phyloP scores from a whole-genome alignment of 1,140 invertebrate genomes.

The Lanistes nyassanus region DNA sequence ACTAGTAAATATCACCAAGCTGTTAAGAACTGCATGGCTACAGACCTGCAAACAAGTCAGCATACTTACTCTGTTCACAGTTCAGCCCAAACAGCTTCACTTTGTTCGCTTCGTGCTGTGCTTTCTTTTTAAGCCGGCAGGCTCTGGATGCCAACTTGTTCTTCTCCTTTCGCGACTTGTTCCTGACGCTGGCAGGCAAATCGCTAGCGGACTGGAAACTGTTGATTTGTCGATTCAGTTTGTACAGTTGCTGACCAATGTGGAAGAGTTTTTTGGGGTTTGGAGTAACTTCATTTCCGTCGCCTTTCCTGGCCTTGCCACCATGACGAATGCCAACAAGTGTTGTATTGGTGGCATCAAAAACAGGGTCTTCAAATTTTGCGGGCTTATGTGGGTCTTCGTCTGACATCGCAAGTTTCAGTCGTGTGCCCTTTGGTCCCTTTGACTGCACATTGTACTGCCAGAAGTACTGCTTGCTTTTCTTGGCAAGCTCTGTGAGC shows the following conservation, averaged over 20 bases:
- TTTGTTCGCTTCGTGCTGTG: conserved; percentile 68
- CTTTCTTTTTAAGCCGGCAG: conserved; percentile 76
- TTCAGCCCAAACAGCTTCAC: conserved; percentile 93
- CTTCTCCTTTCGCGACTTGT: conserved; percentile 95
- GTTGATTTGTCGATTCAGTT: conserved; percentile 91
- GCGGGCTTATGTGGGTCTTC: conserved; percentile 94
- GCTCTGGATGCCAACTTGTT: conserved; percentile 97
- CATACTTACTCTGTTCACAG: conserved; percentile 88
- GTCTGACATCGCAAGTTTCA: conserved; percentile 65
- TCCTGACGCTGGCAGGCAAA: conserved; percentile 77
- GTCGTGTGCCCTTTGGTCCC: conserved; percentile 83
- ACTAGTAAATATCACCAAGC: too few species aligned
- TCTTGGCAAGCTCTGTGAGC: conserved; percentile 76
- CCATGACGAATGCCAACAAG: conserved; percentile 69
- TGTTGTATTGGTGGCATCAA: conserved; percentile 50
- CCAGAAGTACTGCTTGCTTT: conserved; percentile 83
- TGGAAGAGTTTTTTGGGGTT: conserved; percentile 90
- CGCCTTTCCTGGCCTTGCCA: conserved; percentile 94
- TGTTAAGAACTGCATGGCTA: too few species aligned
- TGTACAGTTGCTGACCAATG: conserved; percentile 93
- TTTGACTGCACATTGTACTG: conserved; percentile 99
- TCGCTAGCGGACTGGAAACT: conserved; percentile 96
- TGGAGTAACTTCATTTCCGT: conserved; percentile 96
- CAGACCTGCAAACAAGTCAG: conserved; percentile 13
- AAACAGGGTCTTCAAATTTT: conserved; percentile 66